Percentiles rank a stretch among this genome's conserved stretches.
Conservation (phyloP, 2,888 invertebrate species). For the Poecilus cupreus region DNA sequence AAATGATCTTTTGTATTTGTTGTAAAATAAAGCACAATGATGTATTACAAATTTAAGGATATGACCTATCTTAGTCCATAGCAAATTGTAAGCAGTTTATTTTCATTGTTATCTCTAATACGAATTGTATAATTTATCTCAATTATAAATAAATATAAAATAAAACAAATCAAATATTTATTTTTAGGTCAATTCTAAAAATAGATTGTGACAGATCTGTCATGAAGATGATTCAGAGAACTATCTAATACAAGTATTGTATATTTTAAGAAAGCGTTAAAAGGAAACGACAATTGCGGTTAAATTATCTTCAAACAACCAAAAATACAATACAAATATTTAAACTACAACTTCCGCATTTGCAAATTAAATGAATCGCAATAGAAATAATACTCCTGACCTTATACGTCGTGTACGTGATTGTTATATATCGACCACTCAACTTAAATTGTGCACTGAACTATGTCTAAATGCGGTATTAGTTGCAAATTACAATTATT, state of each 20-base stretch:
- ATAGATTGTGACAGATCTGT: conserved; percentile 11
- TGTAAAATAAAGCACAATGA: too few relatives aligned
- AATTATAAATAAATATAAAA: conserved; percentile 15
- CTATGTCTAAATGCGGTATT: conserved; percentile 38
- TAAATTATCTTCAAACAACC: conserved; percentile 37
- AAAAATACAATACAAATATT: conserved; percentile 31
- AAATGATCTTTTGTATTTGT: too few relatives aligned
- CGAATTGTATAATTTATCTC: background rate
- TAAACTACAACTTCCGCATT: conserved; percentile 18
- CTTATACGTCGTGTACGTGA: background rate
- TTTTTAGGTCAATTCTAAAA: conserved; percentile 6
- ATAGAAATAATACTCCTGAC: background rate
- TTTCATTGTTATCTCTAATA: too few relatives aligned
- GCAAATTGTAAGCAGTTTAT: too few relatives aligned
- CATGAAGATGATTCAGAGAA: background rate
- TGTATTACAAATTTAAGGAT: too few relatives aligned
- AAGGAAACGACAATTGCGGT: conserved; percentile 39
- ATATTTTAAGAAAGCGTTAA: background rate
- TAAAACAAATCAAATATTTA: background rate
- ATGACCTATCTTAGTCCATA: too few relatives aligned
- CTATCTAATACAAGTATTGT: too few relatives aligned
- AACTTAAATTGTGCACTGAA: conserved; percentile 26
- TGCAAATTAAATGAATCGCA: background rate
- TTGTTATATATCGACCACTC: background rate
- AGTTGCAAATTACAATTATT: conserved; percentile 43